Conservation (phyloP, 2,888 invertebrate species). For the Lycia hirtaria region DNA sequence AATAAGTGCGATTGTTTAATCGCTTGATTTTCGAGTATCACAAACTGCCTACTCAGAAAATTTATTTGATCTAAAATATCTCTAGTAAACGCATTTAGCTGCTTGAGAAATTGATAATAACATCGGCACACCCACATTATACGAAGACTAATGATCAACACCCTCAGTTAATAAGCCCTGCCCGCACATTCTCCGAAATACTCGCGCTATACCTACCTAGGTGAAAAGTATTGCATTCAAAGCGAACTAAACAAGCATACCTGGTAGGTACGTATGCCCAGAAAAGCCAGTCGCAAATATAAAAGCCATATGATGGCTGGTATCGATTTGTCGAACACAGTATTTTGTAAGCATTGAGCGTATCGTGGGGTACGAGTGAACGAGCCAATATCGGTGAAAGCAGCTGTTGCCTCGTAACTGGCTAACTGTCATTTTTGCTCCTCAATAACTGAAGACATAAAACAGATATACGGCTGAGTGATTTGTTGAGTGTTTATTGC, state of each 20-base stretch:
- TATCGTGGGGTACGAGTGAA: slow-evolving; percentile 56
- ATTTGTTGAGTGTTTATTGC: slow-evolving; percentile 45
- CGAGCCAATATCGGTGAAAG: slow-evolving; percentile 62
- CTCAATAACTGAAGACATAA: slow-evolving; percentile 44
- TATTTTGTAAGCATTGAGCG: slow-evolving; percentile 70
- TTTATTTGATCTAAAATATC: too few species aligned
- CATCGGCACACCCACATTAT: neutral
- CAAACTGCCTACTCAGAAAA: too few species aligned
- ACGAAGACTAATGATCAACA: slow-evolving; percentile 1
- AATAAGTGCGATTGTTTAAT: too few species aligned
- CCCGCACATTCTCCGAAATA: slow-evolving; percentile 10
- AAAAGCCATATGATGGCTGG: slow-evolving; percentile 49
- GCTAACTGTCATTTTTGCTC: slow-evolving; percentile 56
- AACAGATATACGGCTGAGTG: slow-evolving; percentile 42
- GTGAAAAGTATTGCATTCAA: slow-evolving; percentile 14
- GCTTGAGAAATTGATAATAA: too few species aligned
- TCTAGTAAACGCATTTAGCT: too few species aligned
- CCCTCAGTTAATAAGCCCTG: slow-evolving; percentile 3
- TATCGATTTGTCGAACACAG: slow-evolving; percentile 65
- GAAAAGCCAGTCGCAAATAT: slow-evolving; percentile 36
- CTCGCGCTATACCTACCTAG: neutral
- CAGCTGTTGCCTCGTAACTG: slow-evolving; percentile 62
- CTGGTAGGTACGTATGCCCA: neutral
- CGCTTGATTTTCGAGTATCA: too few species aligned
- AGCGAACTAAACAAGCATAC: neutral